Conservation (phyloP, 2,888 invertebrate genomes). For the Aphodius granarius region DNA sequence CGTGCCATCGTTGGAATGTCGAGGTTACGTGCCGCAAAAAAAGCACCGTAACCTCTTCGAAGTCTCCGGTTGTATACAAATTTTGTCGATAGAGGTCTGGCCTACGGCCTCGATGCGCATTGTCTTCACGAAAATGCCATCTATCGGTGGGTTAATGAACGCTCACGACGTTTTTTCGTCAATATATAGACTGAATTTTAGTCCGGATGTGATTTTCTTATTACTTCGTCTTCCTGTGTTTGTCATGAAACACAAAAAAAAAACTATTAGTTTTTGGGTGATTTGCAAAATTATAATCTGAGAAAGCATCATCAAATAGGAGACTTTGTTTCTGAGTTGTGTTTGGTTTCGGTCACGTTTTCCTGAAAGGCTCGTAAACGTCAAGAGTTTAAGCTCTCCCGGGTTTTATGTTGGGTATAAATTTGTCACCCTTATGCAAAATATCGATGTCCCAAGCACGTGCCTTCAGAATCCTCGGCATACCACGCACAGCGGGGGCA, state of each 20-base stretch:
- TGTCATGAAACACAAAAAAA: no score
- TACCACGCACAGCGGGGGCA: conserved; percentile 19
- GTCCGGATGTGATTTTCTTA: no score
- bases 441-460: not conserved
- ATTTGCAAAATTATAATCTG: no score
- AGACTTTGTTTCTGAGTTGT: no score
- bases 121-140: not conserved
- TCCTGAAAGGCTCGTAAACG: not conserved
- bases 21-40: conserved; percentile 13
- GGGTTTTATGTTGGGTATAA: not conserved
- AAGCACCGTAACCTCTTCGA: not conserved
- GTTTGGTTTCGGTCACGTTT: no score
- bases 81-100: not conserved
- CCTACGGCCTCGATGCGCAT: not conserved
- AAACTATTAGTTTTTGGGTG: no score
- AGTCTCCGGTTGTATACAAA: not conserved
- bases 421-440: not conserved
- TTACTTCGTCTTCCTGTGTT: no score
- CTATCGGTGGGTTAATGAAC: not conserved
- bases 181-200: not conserved
- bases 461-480: conserved; percentile 8
- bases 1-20: conserved; percentile 14
- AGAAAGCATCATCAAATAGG: no score
- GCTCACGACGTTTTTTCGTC: not conserved
- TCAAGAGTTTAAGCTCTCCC: not conserved